These are phyloP conservation scores for Macropus fuliginosus DNA, from an alignment of 2,797 vertebrate species.

Conservation along the genomic window DNA sequence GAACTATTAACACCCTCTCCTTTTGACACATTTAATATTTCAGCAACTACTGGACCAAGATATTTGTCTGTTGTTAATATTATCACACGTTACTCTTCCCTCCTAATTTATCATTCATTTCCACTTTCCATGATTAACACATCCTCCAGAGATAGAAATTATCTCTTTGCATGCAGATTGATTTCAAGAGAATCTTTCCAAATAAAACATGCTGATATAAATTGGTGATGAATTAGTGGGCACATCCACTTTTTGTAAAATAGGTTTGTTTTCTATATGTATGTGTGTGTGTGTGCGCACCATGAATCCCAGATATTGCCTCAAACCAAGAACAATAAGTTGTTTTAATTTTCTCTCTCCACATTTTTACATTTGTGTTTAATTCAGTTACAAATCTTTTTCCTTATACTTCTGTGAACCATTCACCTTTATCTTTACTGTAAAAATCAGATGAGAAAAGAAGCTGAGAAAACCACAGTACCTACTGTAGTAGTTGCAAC, in stretches of 20 bases:
- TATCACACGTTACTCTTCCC: slow-evolving; percentile 41
- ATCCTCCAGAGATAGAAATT: slow-evolving; percentile 36
- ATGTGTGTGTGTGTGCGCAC: neutral
- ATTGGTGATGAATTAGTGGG: slow-evolving; percentile 29
- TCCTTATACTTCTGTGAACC: slow-evolving; percentile 40
- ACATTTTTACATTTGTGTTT: slow-evolving; percentile 15
- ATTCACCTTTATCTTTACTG: slow-evolving; percentile 67
- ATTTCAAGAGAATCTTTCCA: slow-evolving; percentile 59
- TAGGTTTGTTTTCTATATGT: slow-evolving; percentile 39
- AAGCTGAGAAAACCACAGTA: slow-evolving; percentile 74
- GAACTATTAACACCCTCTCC: slow-evolving; percentile 56
- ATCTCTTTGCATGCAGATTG: slow-evolving; percentile 65
- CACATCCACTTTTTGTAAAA: slow-evolving; percentile 1
- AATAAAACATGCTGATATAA: slow-evolving; percentile 10
- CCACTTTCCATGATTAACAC: slow-evolving; percentile 64
- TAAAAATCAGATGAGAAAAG: slow-evolving; percentile 84
- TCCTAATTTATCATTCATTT: slow-evolving; percentile 52
- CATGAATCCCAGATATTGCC: slow-evolving; percentile 36
- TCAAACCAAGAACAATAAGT: neutral
- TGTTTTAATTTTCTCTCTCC: neutral
- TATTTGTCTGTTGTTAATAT: slow-evolving; percentile 59
- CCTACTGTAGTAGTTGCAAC: slow-evolving; percentile 73
- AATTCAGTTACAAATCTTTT: slow-evolving; percentile 44
- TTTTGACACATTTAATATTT: slow-evolving; percentile 46
- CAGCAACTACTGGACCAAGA: slow-evolving; percentile 51